Evolutionary conservation across 2,797 vertebrate species (phyloP), one percentile per base, ranked within the genome.

Genomic region (Manis javanica): DNA sequence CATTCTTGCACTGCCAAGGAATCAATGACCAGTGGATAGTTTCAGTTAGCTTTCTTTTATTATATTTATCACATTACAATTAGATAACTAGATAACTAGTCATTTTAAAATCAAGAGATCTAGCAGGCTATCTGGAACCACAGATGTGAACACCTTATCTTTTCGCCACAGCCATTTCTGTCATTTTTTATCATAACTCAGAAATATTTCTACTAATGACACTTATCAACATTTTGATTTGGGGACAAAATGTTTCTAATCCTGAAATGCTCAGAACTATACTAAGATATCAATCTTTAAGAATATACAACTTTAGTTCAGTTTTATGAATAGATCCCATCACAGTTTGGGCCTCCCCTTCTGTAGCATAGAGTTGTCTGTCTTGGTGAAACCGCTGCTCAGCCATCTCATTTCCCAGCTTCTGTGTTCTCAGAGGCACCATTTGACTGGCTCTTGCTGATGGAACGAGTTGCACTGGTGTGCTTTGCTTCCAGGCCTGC

Each of bases 31-130:
- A 10, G 39, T 86, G 51, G 72, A 68, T 1, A 77, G 55, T 26
- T 83, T 63, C 46, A n/a, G 42, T 59, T 64, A 64, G 24, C 26
- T 87, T 66, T 53, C 7, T 63, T 88, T 29, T 7, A 78, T 94
- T 68, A 34, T 18, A 46, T 69, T 57, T 81, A 82, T 68, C n/a
- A 46, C 13, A 75, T 34, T 57, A 55, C 10, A 74, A 63, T 46
- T 88, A 42, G 64, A 71, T 59, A 91, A 64, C 39, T 34, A 46
- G 72, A 78, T 63, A 92, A 69, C 39, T 31, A n/a, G 34, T 69
- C 11, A 71, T 92, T 77, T 90, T 42, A 84, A 92, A 96, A 90
- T 29, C 19, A 46, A 86, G 59, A 82, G 10, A 39, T 39, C 7
- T 46, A 77, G 64, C 31, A 92, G 59, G 64, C 2, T 46, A 15